phyloP scores from a whole-genome alignment of 2,797 vertebrate genomes.

The Bovichtus variegatus region DNA sequence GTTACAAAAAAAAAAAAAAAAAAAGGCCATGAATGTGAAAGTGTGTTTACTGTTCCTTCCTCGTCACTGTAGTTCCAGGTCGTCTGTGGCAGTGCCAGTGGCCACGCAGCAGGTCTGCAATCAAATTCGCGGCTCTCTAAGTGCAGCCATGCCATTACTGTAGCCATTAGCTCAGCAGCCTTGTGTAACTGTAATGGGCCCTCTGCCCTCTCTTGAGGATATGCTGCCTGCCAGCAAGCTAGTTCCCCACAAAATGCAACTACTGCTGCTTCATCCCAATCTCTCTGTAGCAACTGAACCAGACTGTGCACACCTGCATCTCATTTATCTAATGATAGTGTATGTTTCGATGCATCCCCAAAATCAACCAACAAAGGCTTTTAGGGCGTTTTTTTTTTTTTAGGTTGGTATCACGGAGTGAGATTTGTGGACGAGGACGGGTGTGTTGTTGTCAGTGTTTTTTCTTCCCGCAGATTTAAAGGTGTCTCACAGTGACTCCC shows the following conservation, averaged over 20 bases:
- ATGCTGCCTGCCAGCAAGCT: constrained; percentile 42
- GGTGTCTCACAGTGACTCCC: constrained; percentile 11
- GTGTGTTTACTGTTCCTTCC: constrained; percentile 19
- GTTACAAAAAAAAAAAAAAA: background rate
- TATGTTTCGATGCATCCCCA: background rate
- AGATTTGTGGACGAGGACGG: constrained; percentile 6
- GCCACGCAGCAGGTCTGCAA: constrained; percentile 57
- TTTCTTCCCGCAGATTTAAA: constrained; percentile 17
- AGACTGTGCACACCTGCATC: constrained; percentile 63
- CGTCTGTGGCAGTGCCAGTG: constrained; percentile 39
- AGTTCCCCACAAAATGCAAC: constrained; percentile 36
- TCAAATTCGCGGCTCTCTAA: constrained; percentile 60
- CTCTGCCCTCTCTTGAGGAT: constrained; percentile 58
- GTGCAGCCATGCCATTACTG: constrained; percentile 70
- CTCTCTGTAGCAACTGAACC: constrained; percentile 20
- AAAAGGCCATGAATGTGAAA: constrained; percentile 1
- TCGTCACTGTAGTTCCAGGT: constrained; percentile 21
- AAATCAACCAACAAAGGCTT: constrained; percentile 43
- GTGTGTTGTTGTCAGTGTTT: constrained; percentile 14
- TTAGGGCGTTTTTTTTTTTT: constrained; percentile 27
- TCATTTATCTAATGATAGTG: constrained; percentile 57
- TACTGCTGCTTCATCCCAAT: constrained; percentile 37
- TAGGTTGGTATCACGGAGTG: constrained; percentile 21
- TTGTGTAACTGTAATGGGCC: constrained; percentile 59
- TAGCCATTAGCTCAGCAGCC: constrained; percentile 74